phyloP scores from a whole-genome alignment of 2,888 invertebrate species.

The Nymphalis urticae region DNA sequence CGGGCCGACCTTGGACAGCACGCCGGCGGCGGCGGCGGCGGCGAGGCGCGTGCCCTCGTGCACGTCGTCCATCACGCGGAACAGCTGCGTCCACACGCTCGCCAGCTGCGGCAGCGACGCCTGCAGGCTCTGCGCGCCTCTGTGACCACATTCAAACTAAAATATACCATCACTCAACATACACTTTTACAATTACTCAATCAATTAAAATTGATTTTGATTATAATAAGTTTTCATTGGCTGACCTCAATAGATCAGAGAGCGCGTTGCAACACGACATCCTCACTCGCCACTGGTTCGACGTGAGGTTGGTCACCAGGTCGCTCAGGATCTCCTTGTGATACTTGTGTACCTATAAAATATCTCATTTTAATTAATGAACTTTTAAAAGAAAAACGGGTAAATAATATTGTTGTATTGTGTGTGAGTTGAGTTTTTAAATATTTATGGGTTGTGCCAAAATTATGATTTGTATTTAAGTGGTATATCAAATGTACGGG shows the following conservation, averaged over 20 bases:
- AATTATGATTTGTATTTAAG: too few species aligned
- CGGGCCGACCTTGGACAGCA: slow-evolving; percentile 86
- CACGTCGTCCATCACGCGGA: slow-evolving; percentile 96
- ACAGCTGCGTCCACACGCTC: slow-evolving; percentile 90
- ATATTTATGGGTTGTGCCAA: too few species aligned
- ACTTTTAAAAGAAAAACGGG: neutral
- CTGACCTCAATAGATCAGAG: slow-evolving; percentile 88
- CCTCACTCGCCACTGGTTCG: slow-evolving; percentile 92
- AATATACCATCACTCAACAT: too few species aligned
- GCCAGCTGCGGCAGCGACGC: slow-evolving; percentile 70
- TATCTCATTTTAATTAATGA: too few species aligned
- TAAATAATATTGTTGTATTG: too few species aligned
- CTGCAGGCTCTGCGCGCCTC: slow-evolving; percentile 68
- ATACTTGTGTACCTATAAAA: slow-evolving; percentile 88
- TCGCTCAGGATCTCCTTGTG: slow-evolving; percentile 91
- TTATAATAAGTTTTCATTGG: too few species aligned
- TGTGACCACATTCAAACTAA: slow-evolving; percentile 35
- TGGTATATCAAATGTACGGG: too few species aligned
- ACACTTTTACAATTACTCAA: neutral
- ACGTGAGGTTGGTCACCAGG: slow-evolving; percentile 89
- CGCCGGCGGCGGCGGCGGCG: slow-evolving; percentile 86
- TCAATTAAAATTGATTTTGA: too few species aligned
- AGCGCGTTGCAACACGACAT: slow-evolving; percentile 95
- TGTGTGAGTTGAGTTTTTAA: too few species aligned
- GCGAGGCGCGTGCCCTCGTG: slow-evolving; percentile 92